Evolutionary conservation across 2,888 invertebrate genomes (phyloP).

Genomic region (Drosophila paramelanica): DNA sequence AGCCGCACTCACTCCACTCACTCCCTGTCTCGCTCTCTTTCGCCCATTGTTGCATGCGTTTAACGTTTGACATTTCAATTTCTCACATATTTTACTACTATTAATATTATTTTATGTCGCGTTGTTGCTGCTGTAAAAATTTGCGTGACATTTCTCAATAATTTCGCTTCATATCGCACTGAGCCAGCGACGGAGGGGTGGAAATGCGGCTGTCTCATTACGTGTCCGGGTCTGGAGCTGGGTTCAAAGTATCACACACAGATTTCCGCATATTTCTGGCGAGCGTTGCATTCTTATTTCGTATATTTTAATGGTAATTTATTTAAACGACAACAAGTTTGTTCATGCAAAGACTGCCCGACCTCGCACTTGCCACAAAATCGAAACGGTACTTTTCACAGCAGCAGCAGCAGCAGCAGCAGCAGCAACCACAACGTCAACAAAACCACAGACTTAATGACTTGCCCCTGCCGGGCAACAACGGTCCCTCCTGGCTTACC

Average conservation of each 20-base stretch:
- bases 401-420: constrained; percentile 22
- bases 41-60: constrained; percentile 18
- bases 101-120: constrained; percentile 50
- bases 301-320: constrained; percentile 77
- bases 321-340: constrained; percentile 52
- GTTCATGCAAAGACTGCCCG: constrained; percentile 25
- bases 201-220: constrained; percentile 58
- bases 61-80: constrained; percentile 71
- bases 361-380: constrained; percentile 56
- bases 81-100: constrained; percentile 64
- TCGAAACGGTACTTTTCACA: constrained; percentile 62
- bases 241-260: constrained; percentile 66
- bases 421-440: constrained; percentile 31
- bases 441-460: constrained; percentile 65
- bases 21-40: constrained; percentile 9
- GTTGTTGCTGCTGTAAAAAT: constrained; percentile 41
- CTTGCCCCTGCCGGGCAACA: constrained; percentile 36
- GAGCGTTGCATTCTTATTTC: constrained; percentile 61
- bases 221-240: constrained; percentile 26
- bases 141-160: constrained; percentile 80
- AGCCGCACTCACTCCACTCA: constrained; percentile 8
- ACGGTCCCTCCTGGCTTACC: constrained; percentile 32
- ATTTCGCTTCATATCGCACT: constrained; percentile 62
- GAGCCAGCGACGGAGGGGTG: constrained; percentile 5
- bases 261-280: constrained; percentile 74